Evolutionary conservation across 1,140 invertebrate genomes (phyloP).

Genomic region (Ceratina calcarata): DNA sequence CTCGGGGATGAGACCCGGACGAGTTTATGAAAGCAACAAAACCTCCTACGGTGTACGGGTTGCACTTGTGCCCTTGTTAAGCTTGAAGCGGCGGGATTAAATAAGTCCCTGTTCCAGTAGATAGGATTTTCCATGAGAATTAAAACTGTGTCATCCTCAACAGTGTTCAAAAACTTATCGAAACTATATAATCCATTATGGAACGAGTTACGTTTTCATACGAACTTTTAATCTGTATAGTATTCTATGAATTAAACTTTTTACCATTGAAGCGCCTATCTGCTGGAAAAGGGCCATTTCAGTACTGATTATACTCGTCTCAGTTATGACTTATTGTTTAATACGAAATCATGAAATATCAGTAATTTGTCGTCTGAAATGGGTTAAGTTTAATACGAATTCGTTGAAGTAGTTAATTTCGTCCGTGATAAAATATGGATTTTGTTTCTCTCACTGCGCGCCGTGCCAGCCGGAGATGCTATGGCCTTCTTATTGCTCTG

Average conservation of each 20-base stretch:
- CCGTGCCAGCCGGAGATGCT: slow-evolving; percentile 28
- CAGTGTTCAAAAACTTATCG: background rate
- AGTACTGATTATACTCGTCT: background rate
- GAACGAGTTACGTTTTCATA: background rate
- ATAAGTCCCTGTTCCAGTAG: slow-evolving; percentile 5
- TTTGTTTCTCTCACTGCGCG: slow-evolving; percentile 51
- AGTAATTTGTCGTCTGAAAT: slow-evolving; percentile 32
- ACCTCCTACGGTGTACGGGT: slow-evolving; percentile 8
- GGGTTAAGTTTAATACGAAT: slow-evolving; percentile 58
- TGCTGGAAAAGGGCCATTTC: slow-evolving; percentile 7
- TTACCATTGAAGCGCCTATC: background rate
- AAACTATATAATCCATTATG: background rate
- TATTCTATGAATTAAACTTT: background rate
- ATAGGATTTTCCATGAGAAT: slow-evolving; percentile 8
- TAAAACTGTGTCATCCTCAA: slow-evolving; percentile 1
- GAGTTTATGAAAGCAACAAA: slow-evolving; percentile 12
- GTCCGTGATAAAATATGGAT: slow-evolving; percentile 58
- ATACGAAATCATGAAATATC: background rate
- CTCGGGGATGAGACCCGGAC: background rate
- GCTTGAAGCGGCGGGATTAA: slow-evolving; percentile 23
- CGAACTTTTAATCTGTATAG: background rate
- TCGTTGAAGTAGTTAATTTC: slow-evolving; percentile 72
- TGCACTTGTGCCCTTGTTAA: slow-evolving; percentile 14
- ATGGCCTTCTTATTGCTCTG: slow-evolving; percentile 12
- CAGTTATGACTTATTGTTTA: background rate